Evolutionary conservation across 2,113 vertebrate genomes (phyloP).

Genomic region (Pygoscelis adeliae): DNA sequence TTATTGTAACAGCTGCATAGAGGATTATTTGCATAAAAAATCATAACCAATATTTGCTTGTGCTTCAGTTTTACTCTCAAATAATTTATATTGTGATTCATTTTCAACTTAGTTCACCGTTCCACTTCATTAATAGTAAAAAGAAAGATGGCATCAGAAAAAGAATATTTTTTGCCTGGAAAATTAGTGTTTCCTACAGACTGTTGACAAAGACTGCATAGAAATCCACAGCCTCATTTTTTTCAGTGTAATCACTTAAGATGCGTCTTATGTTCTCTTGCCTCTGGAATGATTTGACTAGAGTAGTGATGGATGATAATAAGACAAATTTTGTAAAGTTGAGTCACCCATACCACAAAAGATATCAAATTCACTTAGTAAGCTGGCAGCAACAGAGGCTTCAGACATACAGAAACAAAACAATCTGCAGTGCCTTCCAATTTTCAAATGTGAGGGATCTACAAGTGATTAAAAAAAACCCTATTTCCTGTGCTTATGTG

Average conservation of each 20-base stretch:
- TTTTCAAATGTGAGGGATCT: background rate
- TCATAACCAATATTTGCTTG: background rate
- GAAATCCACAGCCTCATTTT: background rate
- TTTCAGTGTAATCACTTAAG: background rate
- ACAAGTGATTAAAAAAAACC: background rate
- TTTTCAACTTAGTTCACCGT: background rate
- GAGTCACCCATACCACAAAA: background rate
- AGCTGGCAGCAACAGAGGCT: background rate
- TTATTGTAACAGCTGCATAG: background rate
- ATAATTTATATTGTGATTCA: background rate
- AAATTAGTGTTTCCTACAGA: background rate
- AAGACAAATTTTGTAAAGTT: background rate
- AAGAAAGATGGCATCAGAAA: background rate
- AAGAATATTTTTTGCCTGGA: background rate
- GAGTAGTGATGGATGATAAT: background rate
- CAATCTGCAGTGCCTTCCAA: background rate
- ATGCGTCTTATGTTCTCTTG: background rate
- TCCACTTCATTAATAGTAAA: background rate
- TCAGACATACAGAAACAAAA: background rate
- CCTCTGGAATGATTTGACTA: background rate
- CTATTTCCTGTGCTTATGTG: rapidly evolving
- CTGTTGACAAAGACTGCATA: background rate
- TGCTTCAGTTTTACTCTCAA: background rate
- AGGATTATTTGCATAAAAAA: background rate
- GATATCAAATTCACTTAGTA: background rate